A percentile compares a stretch with the other conserved stretches of the same genome.
Evolutionary conservation across 2,888 invertebrate species (phyloP).

Genomic region (Acleris emargana): DNA sequence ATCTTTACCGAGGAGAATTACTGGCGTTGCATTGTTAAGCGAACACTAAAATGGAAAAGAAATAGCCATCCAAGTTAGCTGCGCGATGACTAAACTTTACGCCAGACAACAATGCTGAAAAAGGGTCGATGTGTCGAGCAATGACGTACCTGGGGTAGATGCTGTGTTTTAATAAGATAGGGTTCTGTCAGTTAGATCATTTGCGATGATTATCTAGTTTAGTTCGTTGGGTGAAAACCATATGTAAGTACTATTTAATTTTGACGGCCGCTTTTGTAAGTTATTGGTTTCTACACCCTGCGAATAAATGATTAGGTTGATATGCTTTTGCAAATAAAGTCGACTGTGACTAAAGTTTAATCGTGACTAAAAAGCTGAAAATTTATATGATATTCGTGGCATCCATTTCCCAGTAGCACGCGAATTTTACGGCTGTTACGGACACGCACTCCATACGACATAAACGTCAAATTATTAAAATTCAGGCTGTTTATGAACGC

Average conservation of each 20-base stretch:
- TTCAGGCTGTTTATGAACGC: constrained; percentile 63
- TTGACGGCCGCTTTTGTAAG: too few relatives aligned
- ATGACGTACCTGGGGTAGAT: constrained; percentile 7
- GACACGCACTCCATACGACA: constrained; percentile 68
- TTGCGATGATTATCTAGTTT: not conserved
- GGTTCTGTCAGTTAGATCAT: not conserved
- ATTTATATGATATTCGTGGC: constrained; percentile 69
- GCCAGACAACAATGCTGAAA: constrained; percentile 10
- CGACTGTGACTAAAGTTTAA: constrained; percentile 53
- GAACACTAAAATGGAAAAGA: constrained; percentile 23
- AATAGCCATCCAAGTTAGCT: constrained; percentile 9
- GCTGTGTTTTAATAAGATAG: not conserved
- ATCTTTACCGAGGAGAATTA: constrained; percentile 24
- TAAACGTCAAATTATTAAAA: constrained; percentile 71
- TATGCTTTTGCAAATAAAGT: not conserved
- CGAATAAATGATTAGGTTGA: too few relatives aligned
- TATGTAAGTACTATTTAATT: too few relatives aligned
- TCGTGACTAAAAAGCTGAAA: constrained; percentile 64
- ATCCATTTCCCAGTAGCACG: constrained; percentile 67
- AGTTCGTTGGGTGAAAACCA: too few relatives aligned
- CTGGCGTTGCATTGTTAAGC: constrained; percentile 24
- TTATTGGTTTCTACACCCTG: too few relatives aligned
- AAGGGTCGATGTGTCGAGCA: constrained; percentile 1
- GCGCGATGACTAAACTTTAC: constrained; percentile 15
- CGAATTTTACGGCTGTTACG: constrained; percentile 66